Conservation (phyloP, 2,888 invertebrate species). For the Corythucha ciliata region DNA sequence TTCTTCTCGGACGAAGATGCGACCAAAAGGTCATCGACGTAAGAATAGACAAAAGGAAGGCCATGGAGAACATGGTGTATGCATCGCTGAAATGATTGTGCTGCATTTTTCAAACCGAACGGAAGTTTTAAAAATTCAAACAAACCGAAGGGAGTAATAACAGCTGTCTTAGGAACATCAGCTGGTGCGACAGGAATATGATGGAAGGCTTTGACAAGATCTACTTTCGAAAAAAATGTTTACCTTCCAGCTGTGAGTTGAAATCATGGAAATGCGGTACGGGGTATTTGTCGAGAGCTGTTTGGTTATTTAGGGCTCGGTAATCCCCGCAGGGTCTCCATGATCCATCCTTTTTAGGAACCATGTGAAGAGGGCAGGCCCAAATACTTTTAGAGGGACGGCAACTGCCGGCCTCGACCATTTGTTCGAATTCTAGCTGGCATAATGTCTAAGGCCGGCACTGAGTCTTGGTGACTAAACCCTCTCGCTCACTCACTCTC, state of each 20-base stretch:
- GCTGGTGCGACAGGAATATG: slow-evolving; percentile 39
- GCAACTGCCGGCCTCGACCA: slow-evolving; percentile 41
- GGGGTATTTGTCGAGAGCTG: slow-evolving; percentile 37
- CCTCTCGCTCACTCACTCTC: no score
- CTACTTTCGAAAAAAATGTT: slow-evolving; percentile 35
- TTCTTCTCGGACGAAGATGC: slow-evolving; percentile 23
- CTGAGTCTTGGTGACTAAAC: slow-evolving; percentile 60
- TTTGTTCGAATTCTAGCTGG: slow-evolving; percentile 38
- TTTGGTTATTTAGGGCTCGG: slow-evolving; percentile 35
- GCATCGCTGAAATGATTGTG: slow-evolving; percentile 35
- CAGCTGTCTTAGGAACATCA: slow-evolving; percentile 28
- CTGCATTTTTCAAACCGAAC: slow-evolving; percentile 32
- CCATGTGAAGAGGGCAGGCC: slow-evolving; percentile 40
- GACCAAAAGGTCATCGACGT: slow-evolving; percentile 34
- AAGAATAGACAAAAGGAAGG: slow-evolving; percentile 31
- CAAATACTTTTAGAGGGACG: slow-evolving; percentile 41
- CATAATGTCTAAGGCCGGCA: slow-evolving; percentile 35
- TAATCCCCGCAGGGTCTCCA: slow-evolving; percentile 39
- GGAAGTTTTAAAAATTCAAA: slow-evolving; percentile 29
- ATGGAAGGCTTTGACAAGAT: slow-evolving; percentile 35
- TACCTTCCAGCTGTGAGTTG: slow-evolving; percentile 31
- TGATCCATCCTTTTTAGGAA: slow-evolving; percentile 31
- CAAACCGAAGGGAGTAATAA: slow-evolving; percentile 37
- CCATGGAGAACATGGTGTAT: slow-evolving; percentile 32
- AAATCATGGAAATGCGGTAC: slow-evolving; percentile 36